Evolutionary conservation across 1,140 invertebrate species (phyloP).

Genomic region (Cryptotermes secundus): DNA sequence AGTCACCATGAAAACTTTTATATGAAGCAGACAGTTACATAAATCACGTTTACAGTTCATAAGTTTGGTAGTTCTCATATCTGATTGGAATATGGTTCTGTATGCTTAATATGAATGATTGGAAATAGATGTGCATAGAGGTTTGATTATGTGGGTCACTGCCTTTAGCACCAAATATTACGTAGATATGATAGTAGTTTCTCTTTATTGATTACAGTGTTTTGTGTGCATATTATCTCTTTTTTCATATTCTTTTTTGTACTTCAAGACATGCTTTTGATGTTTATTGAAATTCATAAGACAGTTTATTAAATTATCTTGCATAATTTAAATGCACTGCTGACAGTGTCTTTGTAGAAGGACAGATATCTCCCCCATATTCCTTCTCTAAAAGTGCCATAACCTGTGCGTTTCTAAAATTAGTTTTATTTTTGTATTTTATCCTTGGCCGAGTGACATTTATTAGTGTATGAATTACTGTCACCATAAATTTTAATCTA

Average conservation of each 20-base stretch:
- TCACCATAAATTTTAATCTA: not conserved
- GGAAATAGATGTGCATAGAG: not conserved
- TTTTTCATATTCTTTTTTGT: not conserved
- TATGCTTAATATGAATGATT: not conserved
- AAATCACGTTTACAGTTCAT: not conserved
- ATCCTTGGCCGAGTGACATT: not conserved
- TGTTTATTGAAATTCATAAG: not conserved
- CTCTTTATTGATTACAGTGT: not conserved
- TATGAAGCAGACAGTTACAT: too few species aligned
- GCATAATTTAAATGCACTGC: not conserved
- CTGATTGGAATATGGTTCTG: not conserved
- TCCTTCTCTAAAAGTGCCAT: not conserved
- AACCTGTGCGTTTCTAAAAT: not conserved
- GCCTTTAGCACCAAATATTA: not conserved
- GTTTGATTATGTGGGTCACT: not conserved
- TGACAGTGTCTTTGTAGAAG: not conserved
- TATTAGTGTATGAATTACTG: not conserved
- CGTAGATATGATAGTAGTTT: not conserved
- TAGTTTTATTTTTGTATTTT: not conserved
- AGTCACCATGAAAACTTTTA: too few species aligned
- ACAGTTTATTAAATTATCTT: not conserved
- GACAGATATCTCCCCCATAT: not conserved
- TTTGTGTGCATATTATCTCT: not conserved
- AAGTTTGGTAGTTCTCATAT: not conserved
- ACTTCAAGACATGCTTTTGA: slow-evolving; percentile 2